Evolutionary conservation across 37 sponge, comb jelly and placozoan species (phyloP).

Genomic region (Diacarnus erythraeanus): DNA sequence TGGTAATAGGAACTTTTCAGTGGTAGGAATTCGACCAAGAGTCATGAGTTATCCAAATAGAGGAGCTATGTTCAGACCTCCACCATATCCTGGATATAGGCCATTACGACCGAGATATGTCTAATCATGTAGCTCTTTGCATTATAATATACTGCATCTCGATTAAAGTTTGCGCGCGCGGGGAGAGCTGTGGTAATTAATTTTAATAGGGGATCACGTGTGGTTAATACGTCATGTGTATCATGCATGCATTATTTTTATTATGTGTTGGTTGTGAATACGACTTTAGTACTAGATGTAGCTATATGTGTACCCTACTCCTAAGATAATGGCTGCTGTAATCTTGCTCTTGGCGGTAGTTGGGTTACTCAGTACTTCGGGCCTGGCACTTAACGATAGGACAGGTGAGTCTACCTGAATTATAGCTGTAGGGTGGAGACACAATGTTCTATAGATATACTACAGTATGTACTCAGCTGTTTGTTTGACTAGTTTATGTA

Average conservation of each 20-base stretch:
- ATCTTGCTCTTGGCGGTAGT: not conserved
- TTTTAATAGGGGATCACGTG: not conserved
- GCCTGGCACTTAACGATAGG: not conserved
- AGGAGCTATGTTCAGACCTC: not conserved
- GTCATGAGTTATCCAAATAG: not conserved
- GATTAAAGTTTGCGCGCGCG: too few species aligned
- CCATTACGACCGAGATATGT: not conserved
- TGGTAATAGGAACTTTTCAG: not conserved
- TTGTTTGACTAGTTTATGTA: too few species aligned
- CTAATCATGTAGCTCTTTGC: not conserved
- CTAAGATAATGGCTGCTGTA: not conserved
- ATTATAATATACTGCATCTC: not conserved
- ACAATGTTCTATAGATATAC: too few species aligned
- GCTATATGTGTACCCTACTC: too few species aligned
- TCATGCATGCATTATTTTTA: too few species aligned
- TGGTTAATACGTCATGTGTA: too few species aligned
- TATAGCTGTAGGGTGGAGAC: too few species aligned
- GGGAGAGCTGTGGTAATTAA: too few species aligned
- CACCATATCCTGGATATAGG: not conserved
- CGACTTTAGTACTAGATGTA: too few species aligned
- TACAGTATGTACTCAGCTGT: too few species aligned
- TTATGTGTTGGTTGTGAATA: too few species aligned
- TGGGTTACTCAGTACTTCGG: not conserved
- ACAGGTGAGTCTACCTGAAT: not conserved
- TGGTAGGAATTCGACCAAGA: not conserved